Evolutionary conservation across 2,888 invertebrate species (phyloP).

Genomic region (Caenorhabditis plicata): DNA sequence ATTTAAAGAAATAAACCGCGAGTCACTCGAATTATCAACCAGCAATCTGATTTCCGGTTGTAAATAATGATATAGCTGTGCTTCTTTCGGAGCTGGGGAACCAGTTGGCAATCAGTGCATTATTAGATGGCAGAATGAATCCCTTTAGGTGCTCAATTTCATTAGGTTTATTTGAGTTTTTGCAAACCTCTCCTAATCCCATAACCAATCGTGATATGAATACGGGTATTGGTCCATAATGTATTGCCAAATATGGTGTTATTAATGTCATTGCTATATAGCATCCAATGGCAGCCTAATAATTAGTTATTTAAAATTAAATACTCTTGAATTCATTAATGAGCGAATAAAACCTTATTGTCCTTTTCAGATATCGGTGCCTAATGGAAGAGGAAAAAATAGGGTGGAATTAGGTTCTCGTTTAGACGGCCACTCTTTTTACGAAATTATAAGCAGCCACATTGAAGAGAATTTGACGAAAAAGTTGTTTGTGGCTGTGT

Average conservation of each 20-base stretch:
- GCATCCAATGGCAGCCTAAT: conserved; percentile 29
- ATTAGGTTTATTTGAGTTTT: not conserved
- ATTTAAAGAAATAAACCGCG: not conserved
- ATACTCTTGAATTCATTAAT: not conserved
- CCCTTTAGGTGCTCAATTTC: conserved; percentile 18
- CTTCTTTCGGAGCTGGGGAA: conserved; percentile 51
- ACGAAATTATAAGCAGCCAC: too few species aligned
- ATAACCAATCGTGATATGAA: conserved; percentile 49
- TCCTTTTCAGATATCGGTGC: too few species aligned
- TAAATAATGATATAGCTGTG: conserved; percentile 50
- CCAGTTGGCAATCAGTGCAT: conserved; percentile 55
- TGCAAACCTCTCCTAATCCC: conserved; percentile 52
- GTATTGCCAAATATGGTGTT: conserved; percentile 46
- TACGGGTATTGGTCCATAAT: conserved; percentile 39
- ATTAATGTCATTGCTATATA: conserved; percentile 35
- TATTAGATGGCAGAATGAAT: conserved; percentile 52
- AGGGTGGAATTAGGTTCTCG: too few species aligned
- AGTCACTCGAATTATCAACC: too few species aligned
- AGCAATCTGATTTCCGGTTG: conserved; percentile 51
- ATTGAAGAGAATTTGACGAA: too few species aligned
- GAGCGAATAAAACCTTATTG: not conserved
- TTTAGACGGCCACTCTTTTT: too few species aligned
- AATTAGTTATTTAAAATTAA: not conserved
- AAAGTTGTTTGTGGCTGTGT: too few species aligned
- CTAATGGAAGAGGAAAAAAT: too few species aligned